Evolutionary conservation across 2,113 vertebrate genomes (phyloP).

Genomic region (Larimichthys polyactis): DNA sequence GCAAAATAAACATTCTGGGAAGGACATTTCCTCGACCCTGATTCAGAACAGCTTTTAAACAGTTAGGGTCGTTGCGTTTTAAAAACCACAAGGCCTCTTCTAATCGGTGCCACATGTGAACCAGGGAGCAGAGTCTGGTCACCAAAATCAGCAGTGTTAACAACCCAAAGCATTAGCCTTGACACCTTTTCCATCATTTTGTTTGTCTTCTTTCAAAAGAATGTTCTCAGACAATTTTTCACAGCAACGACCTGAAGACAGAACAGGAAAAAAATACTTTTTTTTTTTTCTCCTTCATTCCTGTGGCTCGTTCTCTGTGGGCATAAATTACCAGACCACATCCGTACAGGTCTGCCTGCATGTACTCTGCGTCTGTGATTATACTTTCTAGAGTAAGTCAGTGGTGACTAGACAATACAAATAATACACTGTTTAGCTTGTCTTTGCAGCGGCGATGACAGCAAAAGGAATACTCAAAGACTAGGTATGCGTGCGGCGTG

Average conservation of each 20-base stretch:
- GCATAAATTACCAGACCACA: constrained; percentile 54
- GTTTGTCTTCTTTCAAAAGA: constrained; percentile 68
- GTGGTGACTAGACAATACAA: constrained; percentile 11
- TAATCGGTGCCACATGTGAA: constrained; percentile 74
- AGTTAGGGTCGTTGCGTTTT: constrained; percentile 53
- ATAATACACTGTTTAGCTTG: not conserved
- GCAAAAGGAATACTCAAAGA: constrained; percentile 18
- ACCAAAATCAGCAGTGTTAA: constrained; percentile 64
- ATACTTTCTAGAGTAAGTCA: not conserved
- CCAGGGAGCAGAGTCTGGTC: constrained; percentile 61
- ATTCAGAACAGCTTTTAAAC: constrained; percentile 69
- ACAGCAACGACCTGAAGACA: constrained; percentile 25
- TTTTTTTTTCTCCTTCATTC: constrained; percentile 12
- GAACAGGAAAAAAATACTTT: no score
- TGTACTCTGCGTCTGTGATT: constrained; percentile 18
- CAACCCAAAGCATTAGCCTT: constrained; percentile 55
- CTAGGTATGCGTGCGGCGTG: constrained; percentile 1
- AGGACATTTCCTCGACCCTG: constrained; percentile 52
- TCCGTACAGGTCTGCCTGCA: constrained; percentile 27
- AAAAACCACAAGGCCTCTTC: constrained; percentile 56
- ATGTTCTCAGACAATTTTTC: constrained; percentile 64
- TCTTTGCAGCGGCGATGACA: constrained; percentile 6
- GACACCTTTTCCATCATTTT: constrained; percentile 70
- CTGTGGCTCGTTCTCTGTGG: constrained; percentile 40
- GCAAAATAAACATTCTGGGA: constrained; percentile 64